Base-by-base conservation (phyloP, 2,888 invertebrate species). In the Sarcophaga carnaria region DNA sequence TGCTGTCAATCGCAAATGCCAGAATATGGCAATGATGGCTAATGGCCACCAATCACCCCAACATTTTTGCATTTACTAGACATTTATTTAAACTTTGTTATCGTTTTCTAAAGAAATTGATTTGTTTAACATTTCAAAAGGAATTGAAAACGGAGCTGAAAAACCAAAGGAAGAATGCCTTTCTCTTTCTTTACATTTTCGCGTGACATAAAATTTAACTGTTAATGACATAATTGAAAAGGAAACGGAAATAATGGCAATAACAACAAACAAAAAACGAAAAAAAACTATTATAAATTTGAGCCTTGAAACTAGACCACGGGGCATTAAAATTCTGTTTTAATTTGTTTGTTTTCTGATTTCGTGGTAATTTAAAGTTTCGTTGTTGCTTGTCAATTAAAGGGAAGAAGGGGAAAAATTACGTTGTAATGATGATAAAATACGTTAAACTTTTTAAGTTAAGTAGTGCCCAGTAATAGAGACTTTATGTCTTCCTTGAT, bases 331-430 rank as follows among this genome's bases (percentile, higher is more conserved):
- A 74, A 37, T 54, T 45, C 49, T 49, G 71, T 47, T 75, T 69
- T 75, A 81, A 81, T 76, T 69, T 70, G 75, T 62, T 67, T 80
- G 10, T 74, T 60, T 69, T 22, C 14, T 14, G 69, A 8, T 37
- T 75, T 69, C 14, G 54, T 47, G 62, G 71, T 64, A 54, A 76
- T 76, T 63, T 54, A 75, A 75, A 75, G 70, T n/a, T 25, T 2
- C 8, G 2, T 37, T 70, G 37, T 63, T 62, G 14, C n/a, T 25
- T 27, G n/a, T 10, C 63, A 25, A 14, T 25, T 54, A 10, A 37
- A 37, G 37, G 8, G 10, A 37, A 37, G 8, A 0, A 20, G 20
- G 1, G 2, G 2, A 10, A 37, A 37, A 37, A 8, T 10, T 2
- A 37, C 2, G 2, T 10, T 2, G 0, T 1, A 37, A 37, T 8